Base-by-base conservation (phyloP, 2,113 vertebrate genomes). In the Epinephelus lanceolatus region DNA sequence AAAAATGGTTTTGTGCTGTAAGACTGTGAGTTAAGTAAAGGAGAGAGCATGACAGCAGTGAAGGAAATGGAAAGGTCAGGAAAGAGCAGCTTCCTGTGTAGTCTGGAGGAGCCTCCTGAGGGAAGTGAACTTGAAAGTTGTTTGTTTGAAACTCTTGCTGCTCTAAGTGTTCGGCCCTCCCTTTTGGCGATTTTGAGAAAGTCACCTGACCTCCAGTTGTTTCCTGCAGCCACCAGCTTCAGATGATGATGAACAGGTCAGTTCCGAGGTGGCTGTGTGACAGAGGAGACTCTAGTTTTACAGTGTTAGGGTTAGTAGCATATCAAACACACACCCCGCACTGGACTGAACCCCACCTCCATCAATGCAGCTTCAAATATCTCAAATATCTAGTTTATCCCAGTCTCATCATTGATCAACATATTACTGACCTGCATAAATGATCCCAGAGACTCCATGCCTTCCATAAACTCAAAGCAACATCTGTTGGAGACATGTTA, bases 11-110 rank as follows among this genome's bases (percentile, higher is more conserved):
- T 47, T 60, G 18, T 51, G 49, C 27, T 27, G 30, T 7, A 6
- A 11, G 53, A 66, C 6, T 60, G 57, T 61, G 57, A 66, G 27
- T 37, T 69, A 11, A 65, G 47, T 37, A 37, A 63, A 59, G 52
- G 8, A 63, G 78, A 45, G 59, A 25, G 52, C 18, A 17, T 52
- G 49, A 40, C 30, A 27, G 2, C 21, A 40, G 45, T 12, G 69
- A 60, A 62, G 33, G 68, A 13, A 40, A 60, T 45, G 61, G 33
- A 88, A 79, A 88, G 67, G 76, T 86, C 76, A 70, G 40, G 51
- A 30, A 61, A n/a, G 18, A 71, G 17, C n/a, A 75, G 62, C 55
- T 59, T 77, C 40, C 14, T 65, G 40, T 62, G 62, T 30, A 51
- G 37, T 56, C 8, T 14, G 21, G 5, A 77, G 55, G n/a, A 40